These are phyloP conservation scores for Campylomormyrus numenius DNA, from an alignment of 2,113 vertebrate genomes.

Conservation along the genomic window DNA sequence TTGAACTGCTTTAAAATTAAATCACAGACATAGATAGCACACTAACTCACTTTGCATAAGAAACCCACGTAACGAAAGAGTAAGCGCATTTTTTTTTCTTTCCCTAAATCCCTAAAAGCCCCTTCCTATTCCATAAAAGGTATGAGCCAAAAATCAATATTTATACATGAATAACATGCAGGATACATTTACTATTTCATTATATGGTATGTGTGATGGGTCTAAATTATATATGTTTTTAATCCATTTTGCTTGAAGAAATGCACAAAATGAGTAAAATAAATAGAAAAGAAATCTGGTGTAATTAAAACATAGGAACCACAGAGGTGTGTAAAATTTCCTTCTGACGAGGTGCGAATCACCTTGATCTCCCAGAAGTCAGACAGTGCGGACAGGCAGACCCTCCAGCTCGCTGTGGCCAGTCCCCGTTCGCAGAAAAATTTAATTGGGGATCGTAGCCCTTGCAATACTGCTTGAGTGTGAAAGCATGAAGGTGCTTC, in stretches of 20 bases:
- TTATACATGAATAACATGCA: neutral
- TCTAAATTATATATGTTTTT: neutral
- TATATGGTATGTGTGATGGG: neutral
- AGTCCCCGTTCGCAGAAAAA: neutral
- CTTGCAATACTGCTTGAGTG: neutral
- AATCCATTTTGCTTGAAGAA: too few relatives aligned
- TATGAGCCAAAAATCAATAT: neutral
- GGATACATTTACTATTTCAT: neutral
- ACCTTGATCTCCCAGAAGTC: neutral
- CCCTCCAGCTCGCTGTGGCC: neutral
- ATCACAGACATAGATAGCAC: neutral
- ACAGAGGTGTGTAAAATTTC: neutral
- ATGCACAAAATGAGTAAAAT: neutral
- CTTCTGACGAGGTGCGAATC: neutral
- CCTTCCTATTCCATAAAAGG: neutral
- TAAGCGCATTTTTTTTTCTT: neutral
- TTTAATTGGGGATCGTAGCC: neutral
- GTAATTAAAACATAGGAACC: neutral
- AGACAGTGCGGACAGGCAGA: neutral
- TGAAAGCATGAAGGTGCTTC: neutral
- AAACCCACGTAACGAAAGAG: neutral
- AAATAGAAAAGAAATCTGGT: neutral
- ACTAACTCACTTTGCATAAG: neutral
- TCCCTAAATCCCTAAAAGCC: neutral
- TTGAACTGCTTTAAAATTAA: neutral